Evolutionary conservation across 1,140 invertebrate species (phyloP).

Genomic region (Drosophila sp.): DNA sequence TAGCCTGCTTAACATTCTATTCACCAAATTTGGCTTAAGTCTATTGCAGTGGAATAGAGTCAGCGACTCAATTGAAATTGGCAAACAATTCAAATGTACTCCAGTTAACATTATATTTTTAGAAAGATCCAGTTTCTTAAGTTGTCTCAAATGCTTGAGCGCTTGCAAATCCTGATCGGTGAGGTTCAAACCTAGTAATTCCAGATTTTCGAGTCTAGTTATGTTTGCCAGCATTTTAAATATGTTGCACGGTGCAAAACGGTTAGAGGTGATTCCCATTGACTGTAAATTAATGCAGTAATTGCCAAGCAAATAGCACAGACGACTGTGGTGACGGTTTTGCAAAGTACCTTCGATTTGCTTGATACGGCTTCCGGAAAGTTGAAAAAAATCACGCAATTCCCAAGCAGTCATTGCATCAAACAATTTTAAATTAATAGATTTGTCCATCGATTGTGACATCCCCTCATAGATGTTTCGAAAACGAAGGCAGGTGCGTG

Average conservation of each 20-base stretch:
- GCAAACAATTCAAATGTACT: conserved; percentile 15
- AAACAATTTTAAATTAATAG: conserved; percentile 19
- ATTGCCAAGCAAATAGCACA: conserved; percentile 44
- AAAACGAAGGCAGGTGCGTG: conserved; percentile 35
- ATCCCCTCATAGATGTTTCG: conserved; percentile 20
- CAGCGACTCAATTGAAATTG: conserved; percentile 31
- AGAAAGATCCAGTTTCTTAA: conserved; percentile 46
- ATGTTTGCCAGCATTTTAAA: conserved; percentile 38
- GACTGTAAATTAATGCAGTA: conserved; percentile 50
- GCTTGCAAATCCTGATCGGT: conserved; percentile 1
- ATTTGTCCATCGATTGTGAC: conserved; percentile 33
- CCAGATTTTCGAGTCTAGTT: conserved; percentile 16
- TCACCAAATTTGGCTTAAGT: background rate
- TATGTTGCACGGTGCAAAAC: conserved; percentile 16
- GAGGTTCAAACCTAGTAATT: conserved; percentile 8
- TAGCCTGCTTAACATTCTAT: background rate
- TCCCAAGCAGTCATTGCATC: conserved; percentile 60
- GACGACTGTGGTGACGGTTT: conserved; percentile 15
- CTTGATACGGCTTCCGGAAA: conserved; percentile 51
- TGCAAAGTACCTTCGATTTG: conserved; percentile 35
- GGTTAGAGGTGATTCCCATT: conserved; percentile 9
- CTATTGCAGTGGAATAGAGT: conserved; percentile 16
- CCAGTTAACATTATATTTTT: conserved; percentile 34
- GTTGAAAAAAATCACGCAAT: conserved; percentile 57
- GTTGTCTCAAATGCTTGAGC: conserved; percentile 10